Conservation (phyloP, 2,797 vertebrate species). For the Oceanodroma leucorhoa region DNA sequence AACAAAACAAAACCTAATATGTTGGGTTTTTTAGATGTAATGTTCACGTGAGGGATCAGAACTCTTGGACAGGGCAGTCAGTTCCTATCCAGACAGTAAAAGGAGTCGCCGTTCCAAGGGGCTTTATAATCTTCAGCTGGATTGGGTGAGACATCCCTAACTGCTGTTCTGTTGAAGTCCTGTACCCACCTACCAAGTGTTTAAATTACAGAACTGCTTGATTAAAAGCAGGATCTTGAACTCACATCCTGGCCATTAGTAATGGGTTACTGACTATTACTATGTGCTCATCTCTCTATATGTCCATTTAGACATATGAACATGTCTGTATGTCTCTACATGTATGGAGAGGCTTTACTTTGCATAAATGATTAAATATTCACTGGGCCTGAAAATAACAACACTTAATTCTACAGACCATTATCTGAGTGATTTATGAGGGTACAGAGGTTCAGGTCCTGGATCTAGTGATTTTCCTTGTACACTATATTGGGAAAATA, state of each 20-base stretch:
- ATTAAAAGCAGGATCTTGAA: not conserved
- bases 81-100: not conserved
- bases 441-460: not conserved
- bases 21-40: not conserved
- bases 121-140: not conserved
- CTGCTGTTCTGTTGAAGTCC: not conserved
- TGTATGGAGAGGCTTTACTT: not conserved
- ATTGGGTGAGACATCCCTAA: not conserved
- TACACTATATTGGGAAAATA: not conserved
- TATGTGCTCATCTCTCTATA: not conserved
- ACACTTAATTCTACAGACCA: not conserved
- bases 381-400: not conserved
- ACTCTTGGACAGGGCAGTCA: not conserved
- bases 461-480: not conserved
- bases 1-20: not conserved
- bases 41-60: not conserved
- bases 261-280: not conserved
- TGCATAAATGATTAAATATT: not conserved
- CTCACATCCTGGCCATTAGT: not conserved
- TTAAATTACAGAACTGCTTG: not conserved
- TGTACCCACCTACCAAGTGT: fast-evolving
- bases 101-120: not conserved
- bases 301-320: not conserved
- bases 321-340: not conserved
- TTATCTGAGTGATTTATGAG: not conserved